Conservation (phyloP, 2,113 vertebrate species). For the Onychostoma macrolepis region DNA sequence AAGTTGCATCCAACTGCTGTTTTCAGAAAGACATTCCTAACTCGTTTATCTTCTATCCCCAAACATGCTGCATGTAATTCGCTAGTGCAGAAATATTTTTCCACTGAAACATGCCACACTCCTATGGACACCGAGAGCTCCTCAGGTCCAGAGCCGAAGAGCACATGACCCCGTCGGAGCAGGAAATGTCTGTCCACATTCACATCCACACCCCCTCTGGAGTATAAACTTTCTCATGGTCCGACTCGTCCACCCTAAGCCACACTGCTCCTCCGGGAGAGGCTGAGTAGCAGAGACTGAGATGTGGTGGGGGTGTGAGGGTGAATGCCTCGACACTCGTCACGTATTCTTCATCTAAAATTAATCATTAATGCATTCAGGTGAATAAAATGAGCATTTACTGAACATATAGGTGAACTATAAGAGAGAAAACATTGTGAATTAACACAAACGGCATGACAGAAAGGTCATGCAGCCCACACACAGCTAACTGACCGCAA, state of each 20-base stretch:
- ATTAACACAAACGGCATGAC: neutral
- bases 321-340: conserved; percentile 13
- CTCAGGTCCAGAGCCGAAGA: neutral
- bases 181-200: conserved; percentile 26
- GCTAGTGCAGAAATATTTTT: neutral
- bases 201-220: conserved; percentile 31
- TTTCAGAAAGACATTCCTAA: neutral
- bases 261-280: conserved; percentile 50
- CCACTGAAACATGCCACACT: neutral
- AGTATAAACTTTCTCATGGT: conserved; percentile 59
- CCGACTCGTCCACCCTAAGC: conserved; percentile 43
- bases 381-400: neutral
- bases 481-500: neutral
- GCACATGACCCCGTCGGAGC: neutral
- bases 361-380: neutral
- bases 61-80: neutral
- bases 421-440: neutral
- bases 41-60: neutral
- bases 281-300: neutral
- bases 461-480: conserved; percentile 37
- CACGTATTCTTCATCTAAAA: neutral
- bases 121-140: neutral
- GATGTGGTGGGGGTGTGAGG: neutral
- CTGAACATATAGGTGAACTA: neutral
- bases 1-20: neutral